These are phyloP conservation scores for Drosophila affinis DNA, from an alignment of 2,888 invertebrate species.

Conservation along the genomic window DNA sequence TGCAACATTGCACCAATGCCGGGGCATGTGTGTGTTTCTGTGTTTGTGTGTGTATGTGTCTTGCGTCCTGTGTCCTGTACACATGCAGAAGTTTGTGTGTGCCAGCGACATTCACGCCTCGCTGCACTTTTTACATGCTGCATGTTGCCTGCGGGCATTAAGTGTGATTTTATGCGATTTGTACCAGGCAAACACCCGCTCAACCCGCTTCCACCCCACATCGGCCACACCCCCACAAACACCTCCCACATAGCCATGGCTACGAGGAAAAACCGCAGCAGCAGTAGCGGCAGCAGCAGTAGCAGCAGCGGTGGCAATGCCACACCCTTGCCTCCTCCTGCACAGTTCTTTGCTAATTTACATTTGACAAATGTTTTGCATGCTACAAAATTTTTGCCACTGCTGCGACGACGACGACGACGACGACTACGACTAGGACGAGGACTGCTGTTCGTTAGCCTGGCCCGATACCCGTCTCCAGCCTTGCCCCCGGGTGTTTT, in stretches of 20 bases:
- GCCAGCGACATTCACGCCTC: constrained; percentile 77
- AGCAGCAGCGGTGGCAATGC: constrained; percentile 15
- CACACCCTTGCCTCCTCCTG: constrained; percentile 6
- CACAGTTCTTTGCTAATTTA: constrained; percentile 72
- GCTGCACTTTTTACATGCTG: constrained; percentile 72
- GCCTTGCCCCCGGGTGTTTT: constrained; percentile 57
- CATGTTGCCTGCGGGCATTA: constrained; percentile 79
- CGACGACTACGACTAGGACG: constrained; percentile 45
- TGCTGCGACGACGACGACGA: constrained; percentile 54
- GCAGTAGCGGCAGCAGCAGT: constrained; percentile 22
- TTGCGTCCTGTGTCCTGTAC: constrained; percentile 26
- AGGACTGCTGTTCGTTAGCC: constrained; percentile 72
- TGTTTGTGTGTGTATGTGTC: constrained; percentile 5
- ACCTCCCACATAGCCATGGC: constrained; percentile 29
- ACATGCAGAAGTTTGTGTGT: constrained; percentile 64
- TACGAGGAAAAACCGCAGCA: constrained; percentile 43
- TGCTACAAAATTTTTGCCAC: constrained; percentile 71
- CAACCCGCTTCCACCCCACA: constrained; percentile 10
- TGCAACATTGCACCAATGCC: constrained; percentile 50
- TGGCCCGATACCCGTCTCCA: constrained; percentile 5
- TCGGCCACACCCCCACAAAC: constrained; percentile 5
- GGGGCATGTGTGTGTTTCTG: constrained; percentile 14
- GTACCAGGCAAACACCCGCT: constrained; percentile 54
- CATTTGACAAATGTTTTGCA: constrained; percentile 81
- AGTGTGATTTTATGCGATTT: constrained; percentile 81